Conservation (phyloP, 2,797 vertebrate genomes). For the Diceros bicornis region DNA sequence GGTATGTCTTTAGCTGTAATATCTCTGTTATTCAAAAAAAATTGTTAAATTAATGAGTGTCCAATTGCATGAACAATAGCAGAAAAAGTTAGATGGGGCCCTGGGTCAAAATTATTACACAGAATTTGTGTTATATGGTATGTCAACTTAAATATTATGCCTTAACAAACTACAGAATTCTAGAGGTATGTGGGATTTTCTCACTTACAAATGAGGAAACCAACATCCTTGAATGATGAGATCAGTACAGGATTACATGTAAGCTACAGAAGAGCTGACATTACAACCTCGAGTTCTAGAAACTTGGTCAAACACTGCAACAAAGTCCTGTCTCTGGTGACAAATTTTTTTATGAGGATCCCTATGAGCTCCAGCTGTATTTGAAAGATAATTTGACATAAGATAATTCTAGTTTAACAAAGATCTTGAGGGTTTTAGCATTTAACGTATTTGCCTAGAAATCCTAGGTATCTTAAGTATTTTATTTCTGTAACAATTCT, state of each 20-base stretch:
- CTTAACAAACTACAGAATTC: not conserved
- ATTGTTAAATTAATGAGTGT: not conserved
- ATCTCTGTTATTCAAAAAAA: not conserved
- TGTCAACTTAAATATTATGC: not conserved
- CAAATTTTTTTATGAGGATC: not conserved
- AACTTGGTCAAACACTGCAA: not conserved
- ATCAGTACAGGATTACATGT: not conserved
- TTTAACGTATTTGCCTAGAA: conserved; percentile 44
- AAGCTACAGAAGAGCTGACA: not conserved
- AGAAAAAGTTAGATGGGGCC: not conserved
- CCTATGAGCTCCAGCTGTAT: not conserved
- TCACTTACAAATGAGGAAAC: not conserved
- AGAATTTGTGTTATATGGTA: not conserved
- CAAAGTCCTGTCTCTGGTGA: not conserved
- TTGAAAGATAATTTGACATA: not conserved
- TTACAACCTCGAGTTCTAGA: not conserved
- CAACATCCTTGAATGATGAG: not conserved
- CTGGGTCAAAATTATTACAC: not conserved
- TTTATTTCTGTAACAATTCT: conserved; percentile 15
- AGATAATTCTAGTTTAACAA: conserved; percentile 15
- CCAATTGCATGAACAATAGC: not conserved
- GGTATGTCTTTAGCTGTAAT: not conserved
- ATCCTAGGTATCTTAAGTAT: not conserved
- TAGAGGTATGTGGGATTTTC: not conserved
- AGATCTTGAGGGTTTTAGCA: not conserved